Evolutionary conservation across 1,140 invertebrate species (phyloP).

Genomic region (Diabrotica virgifera): DNA sequence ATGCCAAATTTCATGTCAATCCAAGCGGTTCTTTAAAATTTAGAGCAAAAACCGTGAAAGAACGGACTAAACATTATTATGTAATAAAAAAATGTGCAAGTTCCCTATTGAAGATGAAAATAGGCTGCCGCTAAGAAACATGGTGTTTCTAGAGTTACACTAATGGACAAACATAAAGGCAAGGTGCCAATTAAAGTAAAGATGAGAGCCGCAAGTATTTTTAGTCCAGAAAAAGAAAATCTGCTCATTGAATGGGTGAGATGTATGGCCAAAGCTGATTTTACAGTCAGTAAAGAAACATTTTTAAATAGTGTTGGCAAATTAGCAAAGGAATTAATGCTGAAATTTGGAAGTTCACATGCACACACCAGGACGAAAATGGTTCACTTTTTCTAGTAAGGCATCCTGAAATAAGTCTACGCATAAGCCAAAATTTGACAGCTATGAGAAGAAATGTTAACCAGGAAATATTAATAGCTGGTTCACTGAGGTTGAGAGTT

Average conservation of each 20-base stretch:
- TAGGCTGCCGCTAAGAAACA: conserved; percentile 4
- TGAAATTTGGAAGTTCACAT: not conserved
- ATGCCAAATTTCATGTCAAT: too few species aligned
- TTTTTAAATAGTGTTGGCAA: conserved; percentile 6
- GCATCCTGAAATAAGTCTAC: not conserved
- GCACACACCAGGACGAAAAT: conserved; percentile 11
- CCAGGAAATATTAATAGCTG: not conserved
- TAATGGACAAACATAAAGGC: conserved; percentile 17
- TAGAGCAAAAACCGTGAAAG: too few species aligned
- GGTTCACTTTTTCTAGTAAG: not conserved
- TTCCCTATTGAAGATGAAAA: conserved; percentile 1
- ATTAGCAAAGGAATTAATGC: not conserved
- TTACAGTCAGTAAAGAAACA: conserved; percentile 4
- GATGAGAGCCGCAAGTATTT: not conserved
- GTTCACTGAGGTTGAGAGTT: too few species aligned
- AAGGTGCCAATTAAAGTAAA: conserved; percentile 2
- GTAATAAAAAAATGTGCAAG: too few species aligned
- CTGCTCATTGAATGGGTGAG: not conserved
- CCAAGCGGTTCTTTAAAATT: too few species aligned
- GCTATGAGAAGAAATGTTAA: not conserved
- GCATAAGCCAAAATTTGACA: not conserved
- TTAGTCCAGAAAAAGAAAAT: not conserved
- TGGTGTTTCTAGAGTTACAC: not conserved
- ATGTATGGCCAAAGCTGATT: conserved; percentile 1
- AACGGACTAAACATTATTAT: too few species aligned